These are phyloP conservation scores for Chondrosia reniformis DNA, from an alignment of 37 sponge, comb jelly and placozoan species.

Conservation along the genomic window DNA sequence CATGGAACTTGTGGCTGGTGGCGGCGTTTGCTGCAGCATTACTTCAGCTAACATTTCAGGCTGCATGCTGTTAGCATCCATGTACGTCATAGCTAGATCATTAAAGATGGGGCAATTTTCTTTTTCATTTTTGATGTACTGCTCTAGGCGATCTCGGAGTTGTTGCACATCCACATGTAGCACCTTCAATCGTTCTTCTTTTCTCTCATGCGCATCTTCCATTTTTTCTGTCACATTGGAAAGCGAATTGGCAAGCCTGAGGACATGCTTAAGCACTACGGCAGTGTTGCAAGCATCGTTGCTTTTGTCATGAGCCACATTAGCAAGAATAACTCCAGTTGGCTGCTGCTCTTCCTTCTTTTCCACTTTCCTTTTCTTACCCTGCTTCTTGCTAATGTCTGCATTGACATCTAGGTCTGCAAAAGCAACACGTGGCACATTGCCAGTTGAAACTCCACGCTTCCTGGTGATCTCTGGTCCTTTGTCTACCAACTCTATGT, in stretches of 20 bases:
- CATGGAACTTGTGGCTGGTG: neutral
- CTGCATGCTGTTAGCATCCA: neutral
- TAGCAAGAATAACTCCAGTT: too few relatives aligned
- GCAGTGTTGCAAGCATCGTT: too few relatives aligned
- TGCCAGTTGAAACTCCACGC: neutral
- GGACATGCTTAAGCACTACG: too few relatives aligned
- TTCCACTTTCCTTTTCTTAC: too few relatives aligned
- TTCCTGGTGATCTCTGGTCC: too few relatives aligned
- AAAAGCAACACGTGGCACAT: neutral
- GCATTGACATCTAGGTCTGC: neutral
- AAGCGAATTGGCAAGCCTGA: neutral
- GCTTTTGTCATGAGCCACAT: too few relatives aligned
- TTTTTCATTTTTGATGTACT: too few relatives aligned
- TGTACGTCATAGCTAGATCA: neutral
- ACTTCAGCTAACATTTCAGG: neutral
- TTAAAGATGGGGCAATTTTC: neutral
- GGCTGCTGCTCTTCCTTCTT: too few relatives aligned
- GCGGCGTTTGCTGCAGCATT: neutral
- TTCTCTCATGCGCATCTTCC: too few relatives aligned
- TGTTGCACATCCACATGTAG: neutral
- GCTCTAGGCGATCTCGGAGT: neutral
- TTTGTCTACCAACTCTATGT: too few relatives aligned
- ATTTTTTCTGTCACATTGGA: neutral
- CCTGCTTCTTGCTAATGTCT: neutral
- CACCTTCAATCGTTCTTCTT: too few relatives aligned